Percentiles rank a stretch among this genome's conserved stretches.
Evolutionary conservation across 2,113 vertebrate species (phyloP).

Genomic region (Grantiella picta): DNA sequence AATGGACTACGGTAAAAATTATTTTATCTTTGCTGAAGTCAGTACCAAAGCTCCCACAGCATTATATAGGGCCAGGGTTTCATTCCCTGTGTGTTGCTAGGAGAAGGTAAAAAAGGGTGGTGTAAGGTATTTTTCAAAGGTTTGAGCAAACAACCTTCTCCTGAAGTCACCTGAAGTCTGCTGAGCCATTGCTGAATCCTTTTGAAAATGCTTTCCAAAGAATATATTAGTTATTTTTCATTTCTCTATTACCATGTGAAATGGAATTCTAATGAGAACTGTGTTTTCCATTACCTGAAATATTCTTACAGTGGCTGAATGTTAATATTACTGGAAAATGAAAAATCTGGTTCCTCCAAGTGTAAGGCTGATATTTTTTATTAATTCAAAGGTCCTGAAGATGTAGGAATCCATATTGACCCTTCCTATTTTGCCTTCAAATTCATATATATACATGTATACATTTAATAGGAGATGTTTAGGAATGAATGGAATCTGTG

Average conservation of each 20-base stretch:
- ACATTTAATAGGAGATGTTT: not conserved
- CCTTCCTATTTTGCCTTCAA: not conserved
- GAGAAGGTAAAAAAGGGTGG: not conserved
- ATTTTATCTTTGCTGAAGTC: not conserved
- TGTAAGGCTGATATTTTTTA: not conserved
- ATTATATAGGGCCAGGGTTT: not conserved
- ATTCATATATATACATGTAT: not conserved
- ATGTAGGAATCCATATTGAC: not conserved
- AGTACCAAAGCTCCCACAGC: not conserved
- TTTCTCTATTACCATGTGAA: not conserved
- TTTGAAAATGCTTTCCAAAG: not conserved
- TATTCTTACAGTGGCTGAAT: not conserved
- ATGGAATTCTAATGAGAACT: not conserved
- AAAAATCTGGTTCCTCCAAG: rapidly evolving
- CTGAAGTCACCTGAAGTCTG: not conserved
- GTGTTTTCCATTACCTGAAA: not conserved
- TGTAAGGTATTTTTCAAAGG: not conserved
- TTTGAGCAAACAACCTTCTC: not conserved
- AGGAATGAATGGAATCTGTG: not conserved
- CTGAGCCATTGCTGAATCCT: not conserved
- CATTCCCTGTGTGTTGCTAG: not conserved
- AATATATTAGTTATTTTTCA: not conserved
- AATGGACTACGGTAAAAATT: not conserved
- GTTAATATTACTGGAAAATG: not conserved
- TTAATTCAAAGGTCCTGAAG: not conserved